Evolutionary conservation across 2,888 invertebrate species (phyloP).

Genomic region (Drosophila pegasa): DNA sequence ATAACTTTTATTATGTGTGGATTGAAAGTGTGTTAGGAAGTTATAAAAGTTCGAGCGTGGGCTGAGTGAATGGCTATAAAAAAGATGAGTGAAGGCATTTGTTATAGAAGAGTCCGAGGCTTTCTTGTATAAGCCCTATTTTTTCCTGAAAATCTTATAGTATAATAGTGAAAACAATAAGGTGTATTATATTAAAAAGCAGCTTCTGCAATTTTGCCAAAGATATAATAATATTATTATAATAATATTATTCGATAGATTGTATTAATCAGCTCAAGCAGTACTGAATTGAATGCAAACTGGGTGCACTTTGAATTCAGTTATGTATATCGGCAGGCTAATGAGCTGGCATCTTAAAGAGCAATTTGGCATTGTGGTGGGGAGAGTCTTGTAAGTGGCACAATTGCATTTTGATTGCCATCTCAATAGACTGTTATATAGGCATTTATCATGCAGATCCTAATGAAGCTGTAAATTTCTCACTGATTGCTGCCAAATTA

Average conservation of each 20-base stretch:
- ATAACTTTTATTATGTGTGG: too few species aligned
- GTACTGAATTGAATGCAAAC: not conserved
- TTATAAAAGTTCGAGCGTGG: too few species aligned
- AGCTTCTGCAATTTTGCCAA: too few species aligned
- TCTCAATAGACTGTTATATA: slow-evolving; percentile 4
- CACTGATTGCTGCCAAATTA: slow-evolving; percentile 57
- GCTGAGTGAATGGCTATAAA: too few species aligned
- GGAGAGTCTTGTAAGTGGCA: not conserved
- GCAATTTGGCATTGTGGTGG: not conserved
- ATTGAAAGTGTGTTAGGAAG: too few species aligned
- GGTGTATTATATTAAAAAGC: not conserved
- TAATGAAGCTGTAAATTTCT: slow-evolving; percentile 53
- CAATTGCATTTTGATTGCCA: slow-evolving; percentile 19
- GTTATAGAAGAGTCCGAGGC: too few species aligned
- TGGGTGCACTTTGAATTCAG: not conserved
- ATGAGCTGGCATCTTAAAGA: slow-evolving; percentile 17
- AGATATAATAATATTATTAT: too few species aligned
- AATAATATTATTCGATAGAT: too few species aligned
- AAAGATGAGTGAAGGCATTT: too few species aligned
- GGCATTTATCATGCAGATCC: slow-evolving; percentile 19
- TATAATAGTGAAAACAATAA: too few species aligned
- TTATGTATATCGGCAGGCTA: slow-evolving; percentile 14
- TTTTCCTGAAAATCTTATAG: too few species aligned
- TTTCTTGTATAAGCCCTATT: too few species aligned
- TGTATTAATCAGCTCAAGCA: not conserved